Conservation (phyloP, 2,888 invertebrate genomes). For the Timema cristinae region DNA sequence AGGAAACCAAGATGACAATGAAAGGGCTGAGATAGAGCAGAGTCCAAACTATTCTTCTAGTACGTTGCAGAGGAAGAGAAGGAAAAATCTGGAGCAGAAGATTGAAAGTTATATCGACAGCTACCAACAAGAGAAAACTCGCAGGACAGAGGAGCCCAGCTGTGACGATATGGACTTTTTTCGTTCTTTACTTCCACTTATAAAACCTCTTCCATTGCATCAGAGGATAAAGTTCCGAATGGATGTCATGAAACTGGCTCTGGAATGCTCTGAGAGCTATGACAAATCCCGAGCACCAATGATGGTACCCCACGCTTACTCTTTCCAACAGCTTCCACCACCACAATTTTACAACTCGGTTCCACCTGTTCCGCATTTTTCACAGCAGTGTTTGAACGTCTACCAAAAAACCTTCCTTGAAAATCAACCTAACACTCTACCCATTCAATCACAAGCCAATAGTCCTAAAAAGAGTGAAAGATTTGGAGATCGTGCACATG, state of each 20-base stretch:
- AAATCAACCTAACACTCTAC: background rate
- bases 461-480: background rate
- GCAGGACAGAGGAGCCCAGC: background rate
- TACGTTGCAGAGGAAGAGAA: no score
- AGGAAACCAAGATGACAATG: no score
- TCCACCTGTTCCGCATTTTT: background rate
- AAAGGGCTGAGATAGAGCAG: no score
- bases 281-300: background rate
- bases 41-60: no score
- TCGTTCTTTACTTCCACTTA: background rate
- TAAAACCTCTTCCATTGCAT: background rate
- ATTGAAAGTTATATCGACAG: no score
- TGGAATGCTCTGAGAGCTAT: background rate
- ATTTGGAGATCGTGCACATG: background rate
- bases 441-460: background rate
- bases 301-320: background rate
- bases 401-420: background rate
- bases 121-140: no score
- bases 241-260: slow-evolving; percentile 9
- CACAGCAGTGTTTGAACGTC: background rate
- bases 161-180: background rate
- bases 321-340: background rate
- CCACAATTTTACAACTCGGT: background rate
- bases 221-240: slow-evolving; percentile 9
- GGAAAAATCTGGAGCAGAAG: no score